phyloP scores from a whole-genome alignment of 2,113 vertebrate species.

The Hippocampus barbouri region DNA sequence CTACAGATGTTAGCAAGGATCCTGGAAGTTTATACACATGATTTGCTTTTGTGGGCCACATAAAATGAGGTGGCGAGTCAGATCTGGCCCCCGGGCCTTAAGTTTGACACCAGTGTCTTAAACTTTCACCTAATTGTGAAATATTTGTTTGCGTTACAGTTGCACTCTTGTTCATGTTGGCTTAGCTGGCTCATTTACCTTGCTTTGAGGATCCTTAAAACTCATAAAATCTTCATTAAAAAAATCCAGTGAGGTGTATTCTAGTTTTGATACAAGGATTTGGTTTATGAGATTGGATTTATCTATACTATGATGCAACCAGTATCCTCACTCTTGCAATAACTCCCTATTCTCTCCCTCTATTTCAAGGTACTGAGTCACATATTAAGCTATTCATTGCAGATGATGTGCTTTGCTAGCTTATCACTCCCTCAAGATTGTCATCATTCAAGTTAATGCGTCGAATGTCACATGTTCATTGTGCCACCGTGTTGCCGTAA shows the following conservation, averaged over 20 bases:
- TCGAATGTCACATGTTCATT: not conserved
- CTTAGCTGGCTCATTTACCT: not conserved
- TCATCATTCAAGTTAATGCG: not conserved
- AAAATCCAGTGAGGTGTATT: not conserved
- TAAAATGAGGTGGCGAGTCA: no score
- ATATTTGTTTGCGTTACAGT: not conserved
- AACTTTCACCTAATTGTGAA: not conserved
- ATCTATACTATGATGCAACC: conserved; percentile 2
- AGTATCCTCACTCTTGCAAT: conserved; percentile 7
- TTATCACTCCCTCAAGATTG: conserved; percentile 30
- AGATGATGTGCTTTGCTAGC: conserved; percentile 22
- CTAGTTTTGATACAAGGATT: not conserved
- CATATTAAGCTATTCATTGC: conserved; percentile 21
- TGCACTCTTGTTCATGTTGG: not conserved
- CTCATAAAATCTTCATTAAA: not conserved
- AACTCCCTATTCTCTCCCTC: conserved; percentile 1
- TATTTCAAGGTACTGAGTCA: conserved; percentile 25
- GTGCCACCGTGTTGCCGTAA: conserved; percentile 16
- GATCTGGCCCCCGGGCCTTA: no score
- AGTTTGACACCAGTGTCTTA: no score
- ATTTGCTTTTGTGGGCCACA: no score
- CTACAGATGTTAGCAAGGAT: no score
- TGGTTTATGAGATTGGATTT: not conserved
- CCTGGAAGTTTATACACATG: no score
- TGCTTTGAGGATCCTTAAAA: not conserved